Conservation (phyloP, 2,888 invertebrate species). For the Muschampia plurimacula region DNA sequence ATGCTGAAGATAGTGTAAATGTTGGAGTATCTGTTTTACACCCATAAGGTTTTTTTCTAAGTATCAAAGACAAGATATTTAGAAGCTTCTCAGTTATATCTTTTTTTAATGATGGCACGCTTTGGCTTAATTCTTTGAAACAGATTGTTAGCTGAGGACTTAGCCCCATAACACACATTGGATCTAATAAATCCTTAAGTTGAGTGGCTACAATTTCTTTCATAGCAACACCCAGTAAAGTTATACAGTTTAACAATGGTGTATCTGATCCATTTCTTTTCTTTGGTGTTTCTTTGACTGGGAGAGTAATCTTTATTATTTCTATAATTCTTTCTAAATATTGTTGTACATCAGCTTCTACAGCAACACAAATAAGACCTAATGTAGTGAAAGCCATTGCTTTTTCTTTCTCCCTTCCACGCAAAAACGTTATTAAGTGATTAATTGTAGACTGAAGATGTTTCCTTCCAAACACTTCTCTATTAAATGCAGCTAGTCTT, state of each 20-base stretch:
- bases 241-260: constrained; percentile 97
- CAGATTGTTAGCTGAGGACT: constrained; percentile 96
- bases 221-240: constrained; percentile 95
- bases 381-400: constrained; percentile 95
- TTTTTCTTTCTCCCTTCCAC: constrained; percentile 93
- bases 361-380: constrained; percentile 96
- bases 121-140: constrained; percentile 94
- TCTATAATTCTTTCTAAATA: constrained; percentile 95
- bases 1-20: constrained; percentile 72
- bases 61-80: constrained; percentile 94
- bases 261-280: constrained; percentile 92
- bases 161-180: constrained; percentile 96
- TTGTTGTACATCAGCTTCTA: constrained; percentile 91
- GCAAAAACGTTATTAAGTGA: constrained; percentile 91
- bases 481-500: constrained; percentile 96
- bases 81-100: constrained; percentile 97
- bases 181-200: constrained; percentile 93
- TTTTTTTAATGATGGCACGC: constrained; percentile 94
- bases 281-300: constrained; percentile 91
- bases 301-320: constrained; percentile 90
- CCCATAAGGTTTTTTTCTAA: constrained; percentile 94
- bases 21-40: constrained; percentile 83
- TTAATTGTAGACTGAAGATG: constrained; percentile 91
- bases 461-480: constrained; percentile 90
- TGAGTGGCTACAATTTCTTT: constrained; percentile 91